A percentile compares a stretch with the other conserved stretches of the same genome.
Evolutionary conservation across 2,797 vertebrate species (phyloP).

Genomic region (Neopelma chrysocephalum): DNA sequence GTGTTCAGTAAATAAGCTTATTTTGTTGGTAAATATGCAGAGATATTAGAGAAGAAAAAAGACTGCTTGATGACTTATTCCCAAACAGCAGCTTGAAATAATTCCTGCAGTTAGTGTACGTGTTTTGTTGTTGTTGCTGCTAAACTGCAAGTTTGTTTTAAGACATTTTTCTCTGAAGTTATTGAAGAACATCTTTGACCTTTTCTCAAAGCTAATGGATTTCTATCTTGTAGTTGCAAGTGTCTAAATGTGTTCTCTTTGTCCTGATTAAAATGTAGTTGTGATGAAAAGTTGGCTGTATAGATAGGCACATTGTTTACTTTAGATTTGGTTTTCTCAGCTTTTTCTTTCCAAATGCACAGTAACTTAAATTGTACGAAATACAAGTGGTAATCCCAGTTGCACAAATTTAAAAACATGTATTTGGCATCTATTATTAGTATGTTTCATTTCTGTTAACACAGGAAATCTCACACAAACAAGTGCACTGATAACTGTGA

Average conservation of each 20-base stretch:
- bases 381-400: slow-evolving; percentile 29
- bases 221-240: slow-evolving; percentile 3
- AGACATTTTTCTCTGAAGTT: not conserved
- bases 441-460: slow-evolving; percentile 67
- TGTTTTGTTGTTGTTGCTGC: not conserved
- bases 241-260: not conserved
- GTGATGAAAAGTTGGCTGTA: not conserved
- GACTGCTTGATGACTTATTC: not conserved
- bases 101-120: not conserved
- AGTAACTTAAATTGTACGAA: slow-evolving; percentile 23
- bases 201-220: not conserved
- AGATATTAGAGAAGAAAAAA: not conserved
- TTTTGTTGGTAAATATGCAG: not conserved
- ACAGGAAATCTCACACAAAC: slow-evolving; percentile 73
- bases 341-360: not conserved
- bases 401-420: slow-evolving; percentile 46
- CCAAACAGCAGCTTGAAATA: not conserved
- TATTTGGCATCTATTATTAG: slow-evolving; percentile 67
- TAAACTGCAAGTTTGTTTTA: not conserved
- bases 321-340: not conserved
- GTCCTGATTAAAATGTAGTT: not conserved
- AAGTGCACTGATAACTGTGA: slow-evolving; percentile 71
- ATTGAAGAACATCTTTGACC: not conserved
- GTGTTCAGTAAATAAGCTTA: not conserved
- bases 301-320: not conserved